Conservation (phyloP, 2,797 vertebrate species). For the Nothura maculosa region DNA sequence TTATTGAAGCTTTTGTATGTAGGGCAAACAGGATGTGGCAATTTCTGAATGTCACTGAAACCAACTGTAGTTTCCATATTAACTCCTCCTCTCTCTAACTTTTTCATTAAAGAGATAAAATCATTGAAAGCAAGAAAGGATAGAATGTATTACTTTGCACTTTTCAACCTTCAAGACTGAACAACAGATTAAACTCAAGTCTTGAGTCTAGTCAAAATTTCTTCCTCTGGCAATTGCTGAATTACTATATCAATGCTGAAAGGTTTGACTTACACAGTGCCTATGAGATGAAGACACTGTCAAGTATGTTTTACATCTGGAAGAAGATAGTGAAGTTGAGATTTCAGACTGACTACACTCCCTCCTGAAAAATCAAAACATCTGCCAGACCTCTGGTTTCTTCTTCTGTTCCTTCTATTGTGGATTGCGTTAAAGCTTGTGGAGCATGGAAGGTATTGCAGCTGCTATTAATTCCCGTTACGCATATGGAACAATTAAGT, state of each 20-base stretch:
- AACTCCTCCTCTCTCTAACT: neutral
- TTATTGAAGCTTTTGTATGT: neutral
- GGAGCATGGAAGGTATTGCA: neutral
- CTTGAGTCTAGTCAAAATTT: neutral
- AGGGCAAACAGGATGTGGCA: neutral
- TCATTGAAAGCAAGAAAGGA: neutral
- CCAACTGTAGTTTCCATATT: neutral
- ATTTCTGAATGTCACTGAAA: neutral
- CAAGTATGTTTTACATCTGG: neutral
- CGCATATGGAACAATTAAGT: conserved; percentile 6
- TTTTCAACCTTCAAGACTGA: neutral
- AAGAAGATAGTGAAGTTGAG: neutral
- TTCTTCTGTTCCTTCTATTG: neutral
- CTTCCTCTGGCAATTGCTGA: neutral
- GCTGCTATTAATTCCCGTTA: neutral
- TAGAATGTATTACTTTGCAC: neutral
- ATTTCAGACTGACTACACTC: neutral
- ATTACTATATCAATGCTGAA: neutral
- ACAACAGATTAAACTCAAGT: neutral
- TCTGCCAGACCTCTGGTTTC: neutral
- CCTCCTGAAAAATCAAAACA: neutral
- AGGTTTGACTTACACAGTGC: neutral
- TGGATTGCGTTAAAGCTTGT: neutral
- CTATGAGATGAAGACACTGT: neutral
- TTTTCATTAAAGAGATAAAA: neutral